Evolutionary conservation across 2,797 vertebrate genomes (phyloP).

Genomic region (Melanotaenia nigrans): DNA sequence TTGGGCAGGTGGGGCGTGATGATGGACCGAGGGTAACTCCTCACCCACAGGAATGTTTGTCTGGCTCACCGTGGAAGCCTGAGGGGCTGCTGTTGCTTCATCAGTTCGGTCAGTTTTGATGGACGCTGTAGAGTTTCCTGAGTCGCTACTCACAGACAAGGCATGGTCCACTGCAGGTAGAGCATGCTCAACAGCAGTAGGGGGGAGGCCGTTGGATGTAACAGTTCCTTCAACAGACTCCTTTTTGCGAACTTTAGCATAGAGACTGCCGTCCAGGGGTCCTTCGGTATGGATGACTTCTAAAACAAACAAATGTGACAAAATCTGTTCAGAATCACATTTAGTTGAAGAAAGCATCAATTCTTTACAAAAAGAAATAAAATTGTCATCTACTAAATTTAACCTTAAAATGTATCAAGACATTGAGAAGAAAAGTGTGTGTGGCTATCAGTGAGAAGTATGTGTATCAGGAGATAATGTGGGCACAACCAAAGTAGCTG

Average conservation of each 20-base stretch:
- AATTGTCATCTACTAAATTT: slow-evolving; percentile 16
- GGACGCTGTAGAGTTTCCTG: slow-evolving; percentile 96
- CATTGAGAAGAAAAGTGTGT: slow-evolving; percentile 6
- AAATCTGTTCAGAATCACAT: slow-evolving; percentile 31
- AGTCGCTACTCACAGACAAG: slow-evolving; percentile 96
- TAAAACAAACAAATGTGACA: slow-evolving; percentile 66
- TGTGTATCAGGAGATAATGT: slow-evolving; percentile 26
- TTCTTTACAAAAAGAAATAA: slow-evolving; percentile 16
- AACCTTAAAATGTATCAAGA: slow-evolving; percentile 6
- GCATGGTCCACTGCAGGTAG: slow-evolving; percentile 90
- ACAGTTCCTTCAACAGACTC: slow-evolving; percentile 88
- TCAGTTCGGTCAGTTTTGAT: slow-evolving; percentile 97
- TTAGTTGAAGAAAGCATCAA: not conserved
- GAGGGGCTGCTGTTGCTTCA: slow-evolving; percentile 77
- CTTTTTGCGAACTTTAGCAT: slow-evolving; percentile 98
- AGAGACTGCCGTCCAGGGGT: slow-evolving; percentile 96
- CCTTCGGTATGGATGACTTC: slow-evolving; percentile 96
- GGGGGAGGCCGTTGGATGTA: slow-evolving; percentile 83
- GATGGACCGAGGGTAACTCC: slow-evolving; percentile 33
- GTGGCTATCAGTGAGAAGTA: slow-evolving; percentile 14
- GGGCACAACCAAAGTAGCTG: slow-evolving; percentile 54
- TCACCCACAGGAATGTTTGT: slow-evolving; percentile 51
- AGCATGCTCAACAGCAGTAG: slow-evolving; percentile 74
- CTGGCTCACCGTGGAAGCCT: slow-evolving; percentile 72
- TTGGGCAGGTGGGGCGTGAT: slow-evolving; percentile 46